Evolutionary conservation across 2,113 vertebrate species (phyloP), one percentile per base, ranked within the genome.

Genomic region (Anoplopoma fimbria): DNA sequence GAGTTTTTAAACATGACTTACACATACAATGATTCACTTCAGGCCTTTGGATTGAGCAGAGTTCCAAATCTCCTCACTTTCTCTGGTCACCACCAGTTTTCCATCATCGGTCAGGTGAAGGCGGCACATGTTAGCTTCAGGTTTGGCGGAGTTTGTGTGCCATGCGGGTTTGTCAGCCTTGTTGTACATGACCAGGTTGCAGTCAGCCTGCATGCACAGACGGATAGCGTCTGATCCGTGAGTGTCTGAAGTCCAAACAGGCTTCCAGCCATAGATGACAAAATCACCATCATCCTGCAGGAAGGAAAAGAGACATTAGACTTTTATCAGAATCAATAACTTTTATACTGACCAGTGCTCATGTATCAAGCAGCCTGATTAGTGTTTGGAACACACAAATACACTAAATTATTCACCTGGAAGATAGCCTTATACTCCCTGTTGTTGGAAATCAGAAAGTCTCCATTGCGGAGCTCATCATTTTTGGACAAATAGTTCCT

Each of bases 401-500:
- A 62, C 23, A 36, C 17, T 25, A 0, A 68, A 69, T 9, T 36
- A 31, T 27, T 64, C 14, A 89, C 88, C 86, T 93, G 79, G 57
- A 93, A 90, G 53, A 91, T 0, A 5, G 88, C 90, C 23, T 89
- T 90, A 2, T 0, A 89, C 17, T 80, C n/a, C 27, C 73, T 4
- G 38, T 92, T 91, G 87, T 91, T 92, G 53, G 88, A 93, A 0
- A 91, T 0, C 21, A 93, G 70, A 25, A 0, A 70, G 79, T 93
- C 90, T 67, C 90, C 90, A 14, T 0, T 85, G 0, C 36, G 70
- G 74, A 92, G 90, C 33, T 91, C 81, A 9, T 88, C 67, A 17
- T 89, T 65, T 63, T 36, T 86, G 60, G 83, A 83, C 77, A 91
- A 8, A 40, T 2, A 85, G 85, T 90, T 91, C 4, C 29, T 91